A percentile compares a stretch with the other conserved stretches of the same genome.
phyloP scores from a whole-genome alignment of 2,113 vertebrate species.

The Tretioscincus oriximinensis region DNA sequence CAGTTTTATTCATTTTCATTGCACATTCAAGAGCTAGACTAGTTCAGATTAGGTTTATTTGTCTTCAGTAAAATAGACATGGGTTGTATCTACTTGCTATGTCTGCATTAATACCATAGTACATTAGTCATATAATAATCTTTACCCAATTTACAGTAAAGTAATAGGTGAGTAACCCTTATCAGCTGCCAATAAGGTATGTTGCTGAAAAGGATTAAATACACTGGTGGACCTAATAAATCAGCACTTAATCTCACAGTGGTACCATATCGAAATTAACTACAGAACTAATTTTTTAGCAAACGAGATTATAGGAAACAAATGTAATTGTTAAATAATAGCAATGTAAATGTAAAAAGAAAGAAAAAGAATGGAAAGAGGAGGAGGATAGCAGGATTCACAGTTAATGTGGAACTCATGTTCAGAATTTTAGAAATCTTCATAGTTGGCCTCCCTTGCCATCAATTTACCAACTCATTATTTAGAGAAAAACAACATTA shows the following conservation, averaged over 20 bases:
- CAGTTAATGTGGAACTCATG: constrained; percentile 17
- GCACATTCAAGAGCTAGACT: neutral
- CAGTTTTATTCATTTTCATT: neutral
- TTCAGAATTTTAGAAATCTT: neutral
- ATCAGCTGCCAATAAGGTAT: no score
- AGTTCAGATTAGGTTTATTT: neutral
- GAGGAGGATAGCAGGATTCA: neutral
- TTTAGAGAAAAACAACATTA: constrained; percentile 14
- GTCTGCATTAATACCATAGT: no score
- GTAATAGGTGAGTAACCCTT: no score
- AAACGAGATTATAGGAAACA: neutral
- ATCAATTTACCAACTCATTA: neutral
- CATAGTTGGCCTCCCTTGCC: neutral
- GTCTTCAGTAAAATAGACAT: neutral
- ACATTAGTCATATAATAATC: no score
- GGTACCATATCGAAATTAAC: no score
- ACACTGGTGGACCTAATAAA: no score
- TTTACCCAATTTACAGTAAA: no score
- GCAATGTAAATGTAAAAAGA: no score
- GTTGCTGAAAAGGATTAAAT: no score
- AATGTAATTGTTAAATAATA: neutral
- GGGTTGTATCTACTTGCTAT: neutral
- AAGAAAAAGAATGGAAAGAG: no score
- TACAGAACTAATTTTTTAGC: neutral
- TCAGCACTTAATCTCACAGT: no score